Evolutionary conservation across 2,797 vertebrate genomes (phyloP).

Genomic region (Anisognathus igniventris): DNA sequence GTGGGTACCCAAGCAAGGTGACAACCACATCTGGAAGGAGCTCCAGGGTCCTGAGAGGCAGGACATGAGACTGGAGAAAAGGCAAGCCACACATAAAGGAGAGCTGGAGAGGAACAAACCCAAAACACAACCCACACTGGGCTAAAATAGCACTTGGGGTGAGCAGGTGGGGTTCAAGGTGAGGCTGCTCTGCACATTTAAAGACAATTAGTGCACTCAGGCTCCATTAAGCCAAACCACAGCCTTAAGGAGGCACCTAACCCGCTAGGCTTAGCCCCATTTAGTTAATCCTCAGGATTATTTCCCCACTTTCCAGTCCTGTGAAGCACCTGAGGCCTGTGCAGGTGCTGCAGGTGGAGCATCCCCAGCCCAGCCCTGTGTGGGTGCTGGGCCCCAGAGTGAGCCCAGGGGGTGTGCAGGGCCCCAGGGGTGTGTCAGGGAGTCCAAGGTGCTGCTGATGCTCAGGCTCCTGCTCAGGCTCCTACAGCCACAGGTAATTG

Average conservation of each 20-base stretch:
- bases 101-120: rapidly evolving
- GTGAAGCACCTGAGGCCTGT: background rate
- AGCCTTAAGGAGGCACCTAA: background rate
- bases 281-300: background rate
- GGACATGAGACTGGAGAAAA: background rate
- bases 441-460: background rate
- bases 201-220: background rate
- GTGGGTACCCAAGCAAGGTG: rapidly evolving
- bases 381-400: background rate
- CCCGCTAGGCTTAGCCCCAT: background rate
- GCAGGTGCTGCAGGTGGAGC: background rate
- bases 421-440: background rate
- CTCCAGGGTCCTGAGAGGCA: background rate
- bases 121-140: rapidly evolving
- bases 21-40: rapidly evolving
- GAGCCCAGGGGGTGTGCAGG: background rate
- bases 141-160: background rate
- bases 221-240: background rate
- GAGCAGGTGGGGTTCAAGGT: background rate
- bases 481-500: background rate
- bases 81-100: rapidly evolving
- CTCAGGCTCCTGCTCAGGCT: background rate
- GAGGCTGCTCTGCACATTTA: background rate
- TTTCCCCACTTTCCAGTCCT: background rate
- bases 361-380: rapidly evolving